phyloP scores from a whole-genome alignment of 2,113 vertebrate species.

The Phocoena sinus region DNA sequence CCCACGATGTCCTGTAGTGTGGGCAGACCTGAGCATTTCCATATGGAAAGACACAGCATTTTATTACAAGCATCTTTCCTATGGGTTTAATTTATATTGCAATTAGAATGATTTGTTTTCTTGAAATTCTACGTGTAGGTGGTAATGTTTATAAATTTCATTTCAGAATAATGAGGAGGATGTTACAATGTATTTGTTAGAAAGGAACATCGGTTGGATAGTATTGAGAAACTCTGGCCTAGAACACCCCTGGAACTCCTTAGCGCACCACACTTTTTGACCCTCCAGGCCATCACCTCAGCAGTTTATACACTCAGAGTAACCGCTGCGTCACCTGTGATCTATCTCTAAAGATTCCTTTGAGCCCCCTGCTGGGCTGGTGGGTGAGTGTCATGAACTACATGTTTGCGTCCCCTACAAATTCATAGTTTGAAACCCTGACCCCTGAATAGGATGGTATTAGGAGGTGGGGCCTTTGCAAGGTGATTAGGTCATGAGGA shows the following conservation, averaged over 20 bases:
- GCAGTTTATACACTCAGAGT: neutral
- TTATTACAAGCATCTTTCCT: neutral
- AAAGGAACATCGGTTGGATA: neutral
- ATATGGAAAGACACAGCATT: neutral
- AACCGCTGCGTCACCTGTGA: neutral
- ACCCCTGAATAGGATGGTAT: neutral
- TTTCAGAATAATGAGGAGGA: neutral
- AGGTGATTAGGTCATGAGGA: neutral
- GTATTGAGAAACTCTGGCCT: neutral
- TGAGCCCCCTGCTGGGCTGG: too few relatives aligned
- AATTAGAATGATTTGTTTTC: neutral
- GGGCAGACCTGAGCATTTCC: neutral
- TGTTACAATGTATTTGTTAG: neutral
- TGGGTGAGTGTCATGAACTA: neutral
- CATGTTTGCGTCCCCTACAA: rapidly evolving
- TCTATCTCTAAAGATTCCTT: neutral
- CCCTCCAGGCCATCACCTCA: neutral
- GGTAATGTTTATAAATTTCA: neutral
- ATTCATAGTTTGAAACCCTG: neutral
- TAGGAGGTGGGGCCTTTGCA: neutral
- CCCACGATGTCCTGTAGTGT: neutral
- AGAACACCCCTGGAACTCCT: too few relatives aligned
- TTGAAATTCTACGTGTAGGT: neutral
- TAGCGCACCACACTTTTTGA: neutral
- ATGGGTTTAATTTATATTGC: neutral